Base-by-base conservation (phyloP, 2,888 invertebrate genomes). In the Eristalis pertinax region DNA sequence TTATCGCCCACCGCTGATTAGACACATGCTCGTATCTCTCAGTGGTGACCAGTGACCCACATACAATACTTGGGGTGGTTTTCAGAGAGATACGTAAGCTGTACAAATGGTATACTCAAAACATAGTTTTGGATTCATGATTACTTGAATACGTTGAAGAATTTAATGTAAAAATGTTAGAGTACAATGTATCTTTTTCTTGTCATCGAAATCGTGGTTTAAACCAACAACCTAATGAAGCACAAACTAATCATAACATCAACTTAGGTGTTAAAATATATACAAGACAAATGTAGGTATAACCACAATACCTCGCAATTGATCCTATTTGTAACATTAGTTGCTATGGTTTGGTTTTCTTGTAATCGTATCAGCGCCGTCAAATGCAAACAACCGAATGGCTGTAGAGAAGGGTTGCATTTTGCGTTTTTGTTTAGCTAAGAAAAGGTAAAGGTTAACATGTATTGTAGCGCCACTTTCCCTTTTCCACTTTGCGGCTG, bases 301-400 rank as follows among this genome's bases (percentile, higher is more conserved):
- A 84, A 81, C 84, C 84, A 13, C 84, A 84, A 22, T 68, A 43
- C 67, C 68, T 72, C 15, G 67, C 72, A 76, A 76, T 81, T 80
- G 81, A 77, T 72, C 63, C 76, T 77, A 81, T 77, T 85, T 85
- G 80, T 77, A 73, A 68, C 63, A 76, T 73, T 76, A 65, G 63
- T 65, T 67, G 73, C 68, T 58, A 72, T 29, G 68, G 63, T 68
- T 72, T 76, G 56, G 24, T n/a, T 67, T n/a, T 29, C 60, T 60
- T 75, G 72, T 72, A 80, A 81, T 68, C 32, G 50, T 80, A 56
- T 26, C 56, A 63, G 56, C 75, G 72, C 43, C 70, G 70, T 56
- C 32, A 13, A 65, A 76, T 19, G 73, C 58, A 73, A 26, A 60
- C 43, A 75, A 38, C 41, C 56, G 22, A 63, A n/a, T 4, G 60